Evolutionary conservation across 2,797 vertebrate species (phyloP), one percentile per base, ranked within the genome.

Genomic region (Falco columbarius): DNA sequence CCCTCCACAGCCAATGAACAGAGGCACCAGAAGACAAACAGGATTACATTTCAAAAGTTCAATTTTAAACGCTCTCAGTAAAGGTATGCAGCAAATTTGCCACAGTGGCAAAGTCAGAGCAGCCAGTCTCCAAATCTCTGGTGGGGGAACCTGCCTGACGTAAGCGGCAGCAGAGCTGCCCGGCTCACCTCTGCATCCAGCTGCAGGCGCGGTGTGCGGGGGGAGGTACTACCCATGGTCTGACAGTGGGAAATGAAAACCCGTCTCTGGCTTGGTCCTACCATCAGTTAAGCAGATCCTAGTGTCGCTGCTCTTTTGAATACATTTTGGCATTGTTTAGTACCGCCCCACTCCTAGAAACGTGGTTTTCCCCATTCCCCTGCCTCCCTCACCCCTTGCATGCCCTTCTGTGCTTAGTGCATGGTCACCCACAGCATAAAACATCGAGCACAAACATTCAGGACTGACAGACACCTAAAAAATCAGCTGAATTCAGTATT

Each of bases 191-290:
- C 46, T 8, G 2, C 2, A 1, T n/a, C 67, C 47, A 73, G 61
- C 14, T 56, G 17, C 51, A 27, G 62, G 34, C 7, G 0, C 14
- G 1, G 4, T 42, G 29, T 24, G 74, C 0, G 0, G 24, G 27
- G 8, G 29, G 52, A 89, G 46, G 68, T 89, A 49, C 9, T 58
- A 20, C 23, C 30, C 5, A 1, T 38, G 59, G 12, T 61, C 29
- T 13, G 14, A 36, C 36, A 21, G 18, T 3, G 10, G 49, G 68
- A 79, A 86, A 61, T 12, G 21, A 79, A 74, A 70, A 65, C 32
- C 32, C 61, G 9, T 61, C 63, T 80, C 63, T 95, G 54, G 2
- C 32, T 80, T 4, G 0, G 29, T 74, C 36, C 36, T 82, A 26
- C 61, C 52, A 54, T 32, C 40, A 61, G 30, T 82, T 74, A 67